Evolutionary conservation across 1,140 invertebrate species (phyloP).

Genomic region (Polyergus mexicanus): DNA sequence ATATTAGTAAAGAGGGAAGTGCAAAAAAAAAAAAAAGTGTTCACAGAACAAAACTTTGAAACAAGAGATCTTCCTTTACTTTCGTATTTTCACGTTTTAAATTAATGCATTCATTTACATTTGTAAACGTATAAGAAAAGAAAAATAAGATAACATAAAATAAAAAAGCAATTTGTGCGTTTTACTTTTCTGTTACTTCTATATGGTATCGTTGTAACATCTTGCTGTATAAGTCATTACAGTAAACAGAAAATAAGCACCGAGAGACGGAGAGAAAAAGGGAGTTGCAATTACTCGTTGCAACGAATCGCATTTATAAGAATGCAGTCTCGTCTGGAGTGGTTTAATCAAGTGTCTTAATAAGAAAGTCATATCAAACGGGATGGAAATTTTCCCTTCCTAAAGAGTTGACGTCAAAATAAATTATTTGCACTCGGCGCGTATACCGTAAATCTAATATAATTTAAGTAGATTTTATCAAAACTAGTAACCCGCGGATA

Average conservation of each 20-base stretch:
- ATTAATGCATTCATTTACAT: background rate
- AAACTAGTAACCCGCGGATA: conserved; percentile 22
- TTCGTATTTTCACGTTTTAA: background rate
- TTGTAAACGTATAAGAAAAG: background rate
- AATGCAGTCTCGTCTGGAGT: conserved; percentile 7
- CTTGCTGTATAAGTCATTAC: conserved; percentile 25
- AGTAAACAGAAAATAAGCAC: conserved; percentile 13
- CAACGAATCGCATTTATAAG: conserved; percentile 41
- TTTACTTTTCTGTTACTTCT: conserved; percentile 12
- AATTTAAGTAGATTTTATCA: conserved; percentile 46
- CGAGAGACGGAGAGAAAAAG: background rate
- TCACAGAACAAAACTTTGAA: background rate
- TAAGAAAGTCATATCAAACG: conserved; percentile 20
- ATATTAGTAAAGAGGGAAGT: background rate
- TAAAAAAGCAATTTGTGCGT: background rate
- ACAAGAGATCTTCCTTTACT: background rate
- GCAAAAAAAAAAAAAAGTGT: conserved; percentile 9
- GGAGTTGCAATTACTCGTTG: background rate
- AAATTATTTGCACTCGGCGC: conserved; percentile 13
- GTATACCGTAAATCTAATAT: conserved; percentile 28
- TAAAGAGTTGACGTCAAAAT: conserved; percentile 40
- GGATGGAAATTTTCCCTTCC: conserved; percentile 19
- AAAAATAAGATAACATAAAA: background rate
- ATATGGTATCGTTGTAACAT: background rate
- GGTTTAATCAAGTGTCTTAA: conserved; percentile 46